Conservation (phyloP, 1,140 invertebrate species). For the Zaprionus vittiger region DNA sequence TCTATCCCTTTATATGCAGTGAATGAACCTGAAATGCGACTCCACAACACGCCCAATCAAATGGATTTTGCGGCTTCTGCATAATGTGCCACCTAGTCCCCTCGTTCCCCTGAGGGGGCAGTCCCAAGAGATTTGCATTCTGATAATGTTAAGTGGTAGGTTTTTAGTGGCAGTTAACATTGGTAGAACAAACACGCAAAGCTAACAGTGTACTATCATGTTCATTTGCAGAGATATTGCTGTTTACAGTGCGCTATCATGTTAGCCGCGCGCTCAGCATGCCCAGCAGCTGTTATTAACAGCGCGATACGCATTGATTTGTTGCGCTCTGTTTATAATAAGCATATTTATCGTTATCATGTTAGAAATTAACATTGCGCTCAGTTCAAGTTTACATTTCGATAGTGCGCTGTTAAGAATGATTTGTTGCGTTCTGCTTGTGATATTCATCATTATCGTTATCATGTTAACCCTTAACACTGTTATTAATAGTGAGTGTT, state of each 20-base stretch:
- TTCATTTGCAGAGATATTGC: background rate
- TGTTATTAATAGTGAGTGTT: conserved; percentile 2
- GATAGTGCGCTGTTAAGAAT: background rate
- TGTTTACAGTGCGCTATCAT: background rate
- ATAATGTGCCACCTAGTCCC: conserved; percentile 5
- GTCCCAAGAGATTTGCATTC: conserved; percentile 5
- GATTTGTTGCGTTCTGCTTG: background rate
- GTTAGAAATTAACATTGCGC: background rate
- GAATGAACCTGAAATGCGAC: conserved; percentile 57
- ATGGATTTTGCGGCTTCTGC: conserved; percentile 38
- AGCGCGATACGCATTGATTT: background rate
- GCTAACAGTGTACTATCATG: background rate
- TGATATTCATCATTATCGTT: background rate
- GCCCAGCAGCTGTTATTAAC: background rate
- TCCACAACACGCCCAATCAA: conserved; percentile 12
- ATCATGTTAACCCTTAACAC: background rate
- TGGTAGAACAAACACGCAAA: background rate
- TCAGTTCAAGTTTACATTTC: conserved; percentile 5
- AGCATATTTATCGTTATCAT: background rate
- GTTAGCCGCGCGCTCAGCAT: background rate
- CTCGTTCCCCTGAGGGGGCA: background rate
- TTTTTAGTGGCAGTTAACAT: background rate
- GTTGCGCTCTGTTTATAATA: background rate
- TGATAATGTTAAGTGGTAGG: conserved; percentile 29
- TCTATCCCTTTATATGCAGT: conserved; percentile 28